These are phyloP conservation scores for Drosophila pectinifera DNA, from an alignment of 1,140 invertebrate genomes.

Conservation along the genomic window DNA sequence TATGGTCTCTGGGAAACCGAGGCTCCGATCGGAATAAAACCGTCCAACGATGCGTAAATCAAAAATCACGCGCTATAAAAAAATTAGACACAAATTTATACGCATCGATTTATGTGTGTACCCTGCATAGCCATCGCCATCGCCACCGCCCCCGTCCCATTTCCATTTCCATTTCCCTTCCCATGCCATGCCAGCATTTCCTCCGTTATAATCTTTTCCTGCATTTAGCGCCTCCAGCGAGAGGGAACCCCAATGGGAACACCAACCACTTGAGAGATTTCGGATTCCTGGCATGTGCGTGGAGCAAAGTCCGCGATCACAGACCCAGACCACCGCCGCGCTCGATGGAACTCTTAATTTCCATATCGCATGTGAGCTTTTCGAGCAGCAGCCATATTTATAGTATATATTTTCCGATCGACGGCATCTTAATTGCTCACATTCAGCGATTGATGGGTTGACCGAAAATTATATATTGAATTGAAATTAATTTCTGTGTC, in stretches of 20 bases:
- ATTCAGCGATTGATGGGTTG: constrained; percentile 1
- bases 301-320: constrained; percentile 26
- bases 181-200: constrained; percentile 46
- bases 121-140: constrained; percentile 11
- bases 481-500: constrained; percentile 16
- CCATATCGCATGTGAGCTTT: constrained; percentile 44
- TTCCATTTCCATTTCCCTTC: constrained; percentile 14
- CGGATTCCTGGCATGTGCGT: constrained; percentile 39
- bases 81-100: constrained; percentile 72
- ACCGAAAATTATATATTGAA: constrained; percentile 23
- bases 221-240: constrained; percentile 71
- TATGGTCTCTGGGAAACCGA: constrained; percentile 72
- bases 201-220: constrained; percentile 67
- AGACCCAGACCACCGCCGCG: not conserved
- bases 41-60: constrained; percentile 77
- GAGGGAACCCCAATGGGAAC: constrained; percentile 13
- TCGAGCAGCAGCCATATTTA: not conserved
- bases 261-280: constrained; percentile 70
- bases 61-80: constrained; percentile 76
- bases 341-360: constrained; percentile 28
- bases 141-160: constrained; percentile 7
- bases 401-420: constrained; percentile 15
- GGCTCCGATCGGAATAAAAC: constrained; percentile 75
- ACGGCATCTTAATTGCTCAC: constrained; percentile 35
- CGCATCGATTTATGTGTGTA: constrained; percentile 49